phyloP scores from a whole-genome alignment of 2,888 invertebrate genomes.

The Xylocampa areola region DNA sequence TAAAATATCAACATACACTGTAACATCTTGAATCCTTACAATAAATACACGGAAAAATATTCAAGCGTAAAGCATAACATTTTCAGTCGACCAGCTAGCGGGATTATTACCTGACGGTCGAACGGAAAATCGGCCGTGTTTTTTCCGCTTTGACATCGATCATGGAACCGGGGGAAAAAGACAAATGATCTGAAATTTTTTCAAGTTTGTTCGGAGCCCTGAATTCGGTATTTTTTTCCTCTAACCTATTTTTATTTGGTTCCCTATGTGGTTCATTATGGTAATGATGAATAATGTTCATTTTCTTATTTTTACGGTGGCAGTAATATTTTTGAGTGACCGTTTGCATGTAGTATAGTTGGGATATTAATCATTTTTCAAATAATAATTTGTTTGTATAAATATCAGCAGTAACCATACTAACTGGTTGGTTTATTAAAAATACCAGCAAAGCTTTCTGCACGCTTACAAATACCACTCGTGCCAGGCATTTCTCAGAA shows the following conservation, averaged over 20 bases:
- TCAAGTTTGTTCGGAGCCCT: constrained; percentile 38
- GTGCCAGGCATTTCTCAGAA: no score
- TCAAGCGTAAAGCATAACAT: no score
- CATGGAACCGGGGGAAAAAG: constrained; percentile 60
- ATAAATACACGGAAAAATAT: no score
- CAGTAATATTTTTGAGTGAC: constrained; percentile 31
- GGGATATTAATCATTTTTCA: not conserved
- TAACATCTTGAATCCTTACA: no score
- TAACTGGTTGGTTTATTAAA: no score
- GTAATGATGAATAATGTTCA: constrained; percentile 47
- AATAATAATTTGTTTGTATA: no score
- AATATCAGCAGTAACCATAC: no score
- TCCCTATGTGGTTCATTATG: constrained; percentile 39
- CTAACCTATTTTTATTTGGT: constrained; percentile 35
- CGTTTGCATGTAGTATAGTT: constrained; percentile 8
- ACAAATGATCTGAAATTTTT: constrained; percentile 68
- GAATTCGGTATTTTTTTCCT: constrained; percentile 9
- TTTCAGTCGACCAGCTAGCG: constrained; percentile 49
- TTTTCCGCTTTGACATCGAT: constrained; percentile 66
- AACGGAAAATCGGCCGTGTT: constrained; percentile 56
- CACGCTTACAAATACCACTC: no score
- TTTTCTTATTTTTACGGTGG: constrained; percentile 38
- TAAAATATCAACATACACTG: no score
- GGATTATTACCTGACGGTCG: constrained; percentile 59
- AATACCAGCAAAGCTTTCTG: no score